These are phyloP conservation scores for Lutjanus erythropterus DNA, from an alignment of 2,113 vertebrate genomes.

Conservation along the genomic window DNA sequence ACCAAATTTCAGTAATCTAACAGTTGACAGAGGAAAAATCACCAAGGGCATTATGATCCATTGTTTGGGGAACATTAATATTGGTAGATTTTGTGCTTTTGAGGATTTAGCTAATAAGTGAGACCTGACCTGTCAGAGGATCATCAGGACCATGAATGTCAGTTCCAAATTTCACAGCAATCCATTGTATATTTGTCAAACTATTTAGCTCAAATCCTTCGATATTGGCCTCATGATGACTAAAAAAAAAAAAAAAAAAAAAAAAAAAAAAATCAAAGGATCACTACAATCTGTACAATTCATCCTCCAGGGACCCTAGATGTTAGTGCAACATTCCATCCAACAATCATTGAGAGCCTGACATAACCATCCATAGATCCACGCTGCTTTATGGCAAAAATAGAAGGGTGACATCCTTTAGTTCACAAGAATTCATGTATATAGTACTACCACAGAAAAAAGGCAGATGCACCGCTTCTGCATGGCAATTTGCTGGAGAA, in stretches of 20 bases:
- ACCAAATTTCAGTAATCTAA: not conserved
- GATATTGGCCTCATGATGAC: too few relatives aligned
- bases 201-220: not conserved
- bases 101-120: too few relatives aligned
- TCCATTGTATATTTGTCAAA: not conserved
- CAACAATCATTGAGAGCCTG: not conserved
- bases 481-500: constrained; percentile 15
- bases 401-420: not conserved
- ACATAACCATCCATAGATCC: not conserved
- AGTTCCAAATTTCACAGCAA: not conserved
- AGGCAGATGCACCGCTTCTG: not conserved
- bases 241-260: too few relatives aligned
- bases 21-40: too few relatives aligned
- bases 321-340: not conserved
- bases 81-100: too few relatives aligned
- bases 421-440: not conserved
- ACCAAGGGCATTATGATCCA: too few relatives aligned
- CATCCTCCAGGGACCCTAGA: not conserved
- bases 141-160: not conserved
- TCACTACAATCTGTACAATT: not conserved
- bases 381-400: not conserved
- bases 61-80: too few relatives aligned
- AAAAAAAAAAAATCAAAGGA: too few relatives aligned
- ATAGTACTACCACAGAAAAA: not conserved
- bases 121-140: too few relatives aligned